Conservation (phyloP, 2,888 invertebrate genomes). For the Acanthosepion esculentum region DNA sequence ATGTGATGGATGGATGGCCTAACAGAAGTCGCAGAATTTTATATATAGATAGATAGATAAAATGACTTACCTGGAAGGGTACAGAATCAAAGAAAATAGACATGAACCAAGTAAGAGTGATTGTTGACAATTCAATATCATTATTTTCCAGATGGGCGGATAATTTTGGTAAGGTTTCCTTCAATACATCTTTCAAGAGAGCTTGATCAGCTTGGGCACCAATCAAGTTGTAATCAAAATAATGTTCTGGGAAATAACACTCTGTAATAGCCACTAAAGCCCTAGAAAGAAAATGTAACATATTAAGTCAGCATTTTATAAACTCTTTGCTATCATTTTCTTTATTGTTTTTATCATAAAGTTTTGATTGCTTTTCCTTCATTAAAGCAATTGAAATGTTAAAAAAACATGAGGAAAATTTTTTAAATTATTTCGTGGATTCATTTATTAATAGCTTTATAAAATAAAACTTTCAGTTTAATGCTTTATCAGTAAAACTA, state of each 20-base stretch:
- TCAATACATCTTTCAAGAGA: slow-evolving; percentile 77
- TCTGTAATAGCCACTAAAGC: slow-evolving; percentile 78
- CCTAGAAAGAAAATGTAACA: slow-evolving; percentile 62
- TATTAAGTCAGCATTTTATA: neutral
- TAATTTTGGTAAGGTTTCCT: slow-evolving; percentile 75
- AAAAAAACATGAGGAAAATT: too few species aligned
- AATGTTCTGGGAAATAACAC: slow-evolving; percentile 76
- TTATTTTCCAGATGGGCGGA: slow-evolving; percentile 75
- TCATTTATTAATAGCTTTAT: too few species aligned
- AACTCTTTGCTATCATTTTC: neutral
- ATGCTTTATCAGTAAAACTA: too few species aligned
- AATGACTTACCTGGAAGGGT: slow-evolving; percentile 76
- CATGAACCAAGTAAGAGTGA: slow-evolving; percentile 78
- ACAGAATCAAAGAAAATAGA: slow-evolving; percentile 78
- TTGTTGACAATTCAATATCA: slow-evolving; percentile 77
- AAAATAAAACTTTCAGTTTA: too few species aligned
- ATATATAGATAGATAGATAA: too few species aligned
- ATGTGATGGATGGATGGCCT: too few species aligned
- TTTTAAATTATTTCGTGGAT: too few species aligned
- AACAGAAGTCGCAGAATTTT: too few species aligned
- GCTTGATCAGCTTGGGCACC: slow-evolving; percentile 78
- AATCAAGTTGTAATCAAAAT: slow-evolving; percentile 77
- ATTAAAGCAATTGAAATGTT: too few species aligned
- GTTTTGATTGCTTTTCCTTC: too few species aligned
- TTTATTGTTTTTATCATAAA: too few species aligned